Base-by-base conservation (phyloP, 2,113 vertebrate species). In the Chionis minor region DNA sequence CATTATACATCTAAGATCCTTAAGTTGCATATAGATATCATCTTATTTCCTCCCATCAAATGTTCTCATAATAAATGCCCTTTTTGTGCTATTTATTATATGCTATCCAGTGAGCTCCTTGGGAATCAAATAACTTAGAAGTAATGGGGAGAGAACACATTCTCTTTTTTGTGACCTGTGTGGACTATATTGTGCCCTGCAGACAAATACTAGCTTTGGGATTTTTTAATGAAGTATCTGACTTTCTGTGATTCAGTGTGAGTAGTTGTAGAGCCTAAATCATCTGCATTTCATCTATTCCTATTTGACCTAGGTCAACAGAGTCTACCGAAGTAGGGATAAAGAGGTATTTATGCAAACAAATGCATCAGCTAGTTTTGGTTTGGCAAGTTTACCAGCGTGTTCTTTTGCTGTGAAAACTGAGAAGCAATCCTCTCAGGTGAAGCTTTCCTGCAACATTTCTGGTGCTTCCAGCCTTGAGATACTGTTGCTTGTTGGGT, bases 31-130 rank as follows among this genome's bases (percentile, higher is more conserved):
- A 44, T 54, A 94, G 92, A 92, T 97, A 96, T 84, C 77, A 97
- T 97, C 96, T 92, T 91, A 91, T 97, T 97, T 97, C 92, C 93
- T 91, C 92, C 95, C 87, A 95, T 96, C 82, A 77, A 92, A 88
- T 78, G 55, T 86, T 97, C 94, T 87, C 73, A 83, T 92, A 92
- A 92, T 91, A 97, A 97, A 94, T 94, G 81, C 54, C 62, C 78
- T 96, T 97, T 97, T 94, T 94, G 96, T 97, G 49, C 71, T 83
- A 66, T 81, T 90, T 96, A 58, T 92, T 79, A 71, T 69, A 62
- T 2, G 7, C 18, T 95, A 63, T 93, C 63, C 78, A 90, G 49
- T 87, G 70, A 95, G 42, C 45, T 88, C 27, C 56, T 88, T 63
- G 66, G 67, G 66, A 96, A 87, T 95, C 44, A 86, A 96, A 75